These are phyloP conservation scores for Tetranychus truncatus DNA, from an alignment of 2,888 invertebrate species.

Conservation along the genomic window DNA sequence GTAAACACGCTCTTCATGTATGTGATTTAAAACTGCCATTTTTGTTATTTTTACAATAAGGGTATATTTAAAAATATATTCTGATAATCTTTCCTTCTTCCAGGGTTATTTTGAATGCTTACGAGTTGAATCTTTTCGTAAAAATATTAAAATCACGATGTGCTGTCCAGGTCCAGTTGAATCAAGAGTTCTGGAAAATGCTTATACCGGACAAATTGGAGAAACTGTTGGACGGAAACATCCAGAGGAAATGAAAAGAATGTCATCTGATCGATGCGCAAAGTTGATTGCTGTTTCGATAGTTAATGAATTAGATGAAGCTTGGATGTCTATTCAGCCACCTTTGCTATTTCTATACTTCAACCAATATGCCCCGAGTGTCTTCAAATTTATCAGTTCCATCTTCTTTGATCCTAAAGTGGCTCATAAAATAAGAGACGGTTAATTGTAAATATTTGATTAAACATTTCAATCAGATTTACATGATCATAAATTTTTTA, in stretches of 20 bases:
- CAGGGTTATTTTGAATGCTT: slow-evolving; percentile 53
- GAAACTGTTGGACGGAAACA: slow-evolving; percentile 12
- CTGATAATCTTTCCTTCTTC: slow-evolving; percentile 8
- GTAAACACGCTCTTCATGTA: slow-evolving; percentile 56
- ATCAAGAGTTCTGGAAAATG: slow-evolving; percentile 47
- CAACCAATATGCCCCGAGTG: slow-evolving; percentile 38
- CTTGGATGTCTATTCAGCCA: slow-evolving; percentile 52
- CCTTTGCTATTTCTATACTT: slow-evolving; percentile 42
- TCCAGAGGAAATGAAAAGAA: slow-evolving; percentile 26
- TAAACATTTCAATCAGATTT: too few species aligned
- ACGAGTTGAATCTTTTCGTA: slow-evolving; percentile 40
- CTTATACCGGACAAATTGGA: slow-evolving; percentile 47
- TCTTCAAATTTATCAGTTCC: slow-evolving; percentile 7
- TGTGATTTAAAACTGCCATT: slow-evolving; percentile 10
- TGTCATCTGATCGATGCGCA: slow-evolving; percentile 39
- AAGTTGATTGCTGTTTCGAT: slow-evolving; percentile 38
- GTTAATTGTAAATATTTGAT: background rate
- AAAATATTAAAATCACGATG: slow-evolving; percentile 43
- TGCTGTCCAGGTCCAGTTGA: slow-evolving; percentile 59
- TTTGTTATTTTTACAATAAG: too few species aligned
- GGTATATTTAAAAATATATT: background rate
- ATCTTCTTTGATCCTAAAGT: background rate
- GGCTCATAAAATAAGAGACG: background rate
- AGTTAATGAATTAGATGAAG: slow-evolving; percentile 41
- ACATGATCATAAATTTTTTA: too few species aligned